Evolutionary conservation across 2,113 vertebrate genomes (phyloP).

Genomic region (Spheniscus mendiculus): DNA sequence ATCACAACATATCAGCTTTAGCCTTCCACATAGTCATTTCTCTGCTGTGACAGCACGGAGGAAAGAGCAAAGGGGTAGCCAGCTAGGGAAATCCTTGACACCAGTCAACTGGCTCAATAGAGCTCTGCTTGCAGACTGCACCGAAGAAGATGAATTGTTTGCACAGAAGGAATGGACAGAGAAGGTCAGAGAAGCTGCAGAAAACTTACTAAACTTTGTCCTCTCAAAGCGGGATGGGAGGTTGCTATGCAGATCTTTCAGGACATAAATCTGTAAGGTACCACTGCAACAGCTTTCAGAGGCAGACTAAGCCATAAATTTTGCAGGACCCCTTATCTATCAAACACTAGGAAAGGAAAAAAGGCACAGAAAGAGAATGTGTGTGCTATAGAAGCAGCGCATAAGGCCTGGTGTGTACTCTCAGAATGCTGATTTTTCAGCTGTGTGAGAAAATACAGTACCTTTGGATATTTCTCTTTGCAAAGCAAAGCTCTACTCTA

Average conservation of each 20-base stretch:
- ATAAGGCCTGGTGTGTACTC: neutral
- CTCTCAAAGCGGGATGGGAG: conserved; percentile 28
- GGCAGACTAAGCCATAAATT: neutral
- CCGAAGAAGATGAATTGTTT: conserved; percentile 75
- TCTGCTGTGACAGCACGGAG: conserved; percentile 43
- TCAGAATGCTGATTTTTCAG: neutral
- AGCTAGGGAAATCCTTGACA: conserved; percentile 72
- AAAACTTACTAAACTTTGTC: conserved; percentile 21
- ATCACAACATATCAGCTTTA: neutral
- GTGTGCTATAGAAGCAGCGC: neutral
- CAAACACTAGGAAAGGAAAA: neutral
- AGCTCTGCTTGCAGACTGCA: conserved; percentile 47
- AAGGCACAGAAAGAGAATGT: neutral
- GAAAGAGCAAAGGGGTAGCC: conserved; percentile 24
- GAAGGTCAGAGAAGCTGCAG: conserved; percentile 69
- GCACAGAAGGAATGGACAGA: conserved; percentile 60
- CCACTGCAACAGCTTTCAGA: neutral
- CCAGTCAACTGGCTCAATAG: conserved; percentile 60
- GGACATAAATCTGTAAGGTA: neutral
- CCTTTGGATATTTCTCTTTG: neutral
- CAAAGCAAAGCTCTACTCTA: neutral
- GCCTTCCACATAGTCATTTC: conserved; percentile 23
- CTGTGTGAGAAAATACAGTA: neutral
- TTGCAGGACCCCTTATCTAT: neutral
- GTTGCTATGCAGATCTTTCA: neutral